Base-by-base conservation (phyloP, 2,888 invertebrate genomes). In the Penaeus monodon region DNA sequence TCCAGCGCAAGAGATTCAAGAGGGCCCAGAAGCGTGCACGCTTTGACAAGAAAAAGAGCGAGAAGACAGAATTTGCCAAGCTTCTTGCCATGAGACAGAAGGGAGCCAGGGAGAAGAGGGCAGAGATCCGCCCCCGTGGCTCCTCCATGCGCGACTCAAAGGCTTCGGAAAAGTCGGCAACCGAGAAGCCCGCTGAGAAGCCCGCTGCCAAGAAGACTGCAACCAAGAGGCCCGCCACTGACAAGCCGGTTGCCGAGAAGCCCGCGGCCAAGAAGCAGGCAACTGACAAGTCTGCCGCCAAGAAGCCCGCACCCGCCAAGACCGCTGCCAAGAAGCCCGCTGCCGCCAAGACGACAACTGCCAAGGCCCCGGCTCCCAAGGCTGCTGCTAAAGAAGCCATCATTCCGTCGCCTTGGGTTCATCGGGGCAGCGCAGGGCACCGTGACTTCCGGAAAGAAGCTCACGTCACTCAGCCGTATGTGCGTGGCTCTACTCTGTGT, bases 61-160 rank as follows among this genome's bases (percentile, higher is more conserved):
- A 97, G 87, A 96, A 96, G 91, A 96, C 97, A 78, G 96, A 97
- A 91, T 98, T 98, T 92, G 97, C 97, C 90, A 98, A 98, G 92
- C 94, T 98, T 91, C 94, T 98, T 92, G 97, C 97, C 82, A 96
- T 96, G 93, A 95, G 97, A 91, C 96, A 97, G 94, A 98, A 98
- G 95, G 98, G 97, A 92, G 95, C 96, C n/a, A 96, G 96, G 94
- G 93, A 95, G 93, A 95, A 94, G 86, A 94, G 90, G 68, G 91
- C 90, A 49, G 91, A 91, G 81, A 89, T 90, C n/a, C 87, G 91
- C 14, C 90, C 91, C 65, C 88, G 91, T 17, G 87, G 90, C 38
- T 89, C 90, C 63, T 91, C 91, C 27, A 90, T 90, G 86, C 87
- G 91, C 20, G 91, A 91, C 81, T 91, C 91, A 20, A 88, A 88